Percentiles rank a stretch among this genome's conserved stretches.
Conservation (phyloP, 2,797 vertebrate species). For the Cyclura pinguis region DNA sequence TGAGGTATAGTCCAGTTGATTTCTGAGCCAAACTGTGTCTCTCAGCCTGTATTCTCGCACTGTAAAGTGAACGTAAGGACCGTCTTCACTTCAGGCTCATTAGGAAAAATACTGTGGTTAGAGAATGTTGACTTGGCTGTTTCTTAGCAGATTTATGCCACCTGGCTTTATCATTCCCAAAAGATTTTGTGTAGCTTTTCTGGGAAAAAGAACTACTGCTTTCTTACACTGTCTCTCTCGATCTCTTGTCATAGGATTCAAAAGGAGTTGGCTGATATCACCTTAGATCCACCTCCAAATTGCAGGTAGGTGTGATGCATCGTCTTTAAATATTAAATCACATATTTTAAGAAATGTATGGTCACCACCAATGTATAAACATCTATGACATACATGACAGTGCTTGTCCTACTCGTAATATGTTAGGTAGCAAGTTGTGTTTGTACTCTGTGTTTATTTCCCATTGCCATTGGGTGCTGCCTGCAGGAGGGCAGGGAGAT, state of each 20-base stretch:
- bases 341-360: neutral
- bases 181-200: neutral
- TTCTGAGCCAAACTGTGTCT: neutral
- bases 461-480: neutral
- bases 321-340: neutral
- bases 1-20: neutral
- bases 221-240: constrained; percentile 47
- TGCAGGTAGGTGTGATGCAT: constrained; percentile 86
- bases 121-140: neutral
- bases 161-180: neutral
- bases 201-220: neutral
- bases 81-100: neutral
- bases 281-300: constrained; percentile 95
- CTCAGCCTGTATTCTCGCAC: neutral
- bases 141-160: neutral
- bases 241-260: constrained; percentile 88
- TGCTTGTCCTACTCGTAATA: neutral
- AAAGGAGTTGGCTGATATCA: constrained; percentile 97
- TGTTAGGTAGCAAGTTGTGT: neutral
- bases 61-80: neutral
- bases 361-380: neutral
- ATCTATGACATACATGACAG: neutral
- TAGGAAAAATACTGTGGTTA: neutral
- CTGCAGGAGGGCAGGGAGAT: constrained; percentile 20
- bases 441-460: neutral